Percentiles rank a stretch among this genome's conserved stretches.
Evolutionary conservation across 2,888 invertebrate genomes (phyloP).

Genomic region (Prosapia bicincta): DNA sequence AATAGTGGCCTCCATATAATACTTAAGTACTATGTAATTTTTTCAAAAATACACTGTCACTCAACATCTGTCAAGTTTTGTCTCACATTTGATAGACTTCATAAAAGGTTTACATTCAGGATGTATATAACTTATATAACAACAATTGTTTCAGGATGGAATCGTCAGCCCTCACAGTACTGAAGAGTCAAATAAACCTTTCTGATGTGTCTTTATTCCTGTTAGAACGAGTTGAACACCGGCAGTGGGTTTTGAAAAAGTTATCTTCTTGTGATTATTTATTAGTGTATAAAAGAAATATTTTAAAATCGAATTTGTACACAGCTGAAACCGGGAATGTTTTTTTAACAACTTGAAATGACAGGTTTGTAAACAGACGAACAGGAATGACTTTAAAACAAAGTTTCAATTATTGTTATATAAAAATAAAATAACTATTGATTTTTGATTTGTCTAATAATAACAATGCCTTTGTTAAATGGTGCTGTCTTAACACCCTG

Average conservation of each 20-base stretch:
- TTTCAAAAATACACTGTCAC: too few species aligned
- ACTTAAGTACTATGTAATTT: too few species aligned
- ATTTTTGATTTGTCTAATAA: neutral
- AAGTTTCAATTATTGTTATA: neutral
- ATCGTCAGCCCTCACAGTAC: neutral
- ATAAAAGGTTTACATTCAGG: too few species aligned
- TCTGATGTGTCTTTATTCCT: neutral
- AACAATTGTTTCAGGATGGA: neutral
- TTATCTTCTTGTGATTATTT: neutral
- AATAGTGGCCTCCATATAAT: too few species aligned
- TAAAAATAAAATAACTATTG: neutral
- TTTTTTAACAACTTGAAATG: neutral
- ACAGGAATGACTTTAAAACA: neutral
- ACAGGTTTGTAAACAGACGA: neutral
- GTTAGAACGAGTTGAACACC: neutral
- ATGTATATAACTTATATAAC: too few species aligned
- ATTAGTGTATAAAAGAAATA: neutral
- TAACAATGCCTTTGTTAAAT: slow-evolving; percentile 23
- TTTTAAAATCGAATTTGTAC: neutral
- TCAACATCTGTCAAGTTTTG: too few species aligned
- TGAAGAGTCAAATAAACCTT: neutral
- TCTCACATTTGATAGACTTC: too few species aligned
- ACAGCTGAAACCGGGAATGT: neutral
- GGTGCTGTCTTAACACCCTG: slow-evolving; percentile 18
- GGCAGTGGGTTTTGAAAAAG: neutral